Conservation (phyloP, 2,797 vertebrate species). For the Parauchenoglanis punctatus region DNA sequence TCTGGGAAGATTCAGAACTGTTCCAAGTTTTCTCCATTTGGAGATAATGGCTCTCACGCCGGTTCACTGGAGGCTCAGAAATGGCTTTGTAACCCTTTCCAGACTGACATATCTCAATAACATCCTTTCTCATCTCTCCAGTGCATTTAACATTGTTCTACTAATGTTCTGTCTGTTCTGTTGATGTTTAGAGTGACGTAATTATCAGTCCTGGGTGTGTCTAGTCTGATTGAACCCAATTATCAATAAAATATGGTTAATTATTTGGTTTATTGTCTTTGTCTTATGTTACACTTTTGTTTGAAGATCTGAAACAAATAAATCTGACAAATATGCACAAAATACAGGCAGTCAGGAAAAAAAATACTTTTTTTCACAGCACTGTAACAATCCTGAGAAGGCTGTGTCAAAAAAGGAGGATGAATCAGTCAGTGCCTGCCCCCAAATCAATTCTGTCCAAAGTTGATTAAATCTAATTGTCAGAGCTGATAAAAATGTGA, state of each 20-base stretch:
- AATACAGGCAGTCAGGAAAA: background rate
- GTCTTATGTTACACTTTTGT: too few relatives aligned
- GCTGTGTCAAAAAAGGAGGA: background rate
- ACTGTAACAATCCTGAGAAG: background rate
- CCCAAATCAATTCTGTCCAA: slow-evolving; percentile 35
- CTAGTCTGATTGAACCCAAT: background rate
- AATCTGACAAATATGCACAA: background rate
- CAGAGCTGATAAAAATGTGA: slow-evolving; percentile 40
- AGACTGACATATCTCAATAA: background rate
- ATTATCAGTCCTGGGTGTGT: background rate
- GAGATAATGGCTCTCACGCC: background rate
- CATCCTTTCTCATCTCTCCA: background rate
- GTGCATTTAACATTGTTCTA: background rate
- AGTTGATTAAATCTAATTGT: slow-evolving; percentile 29
- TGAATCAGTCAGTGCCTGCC: background rate
- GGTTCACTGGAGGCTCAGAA: background rate
- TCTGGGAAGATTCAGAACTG: background rate
- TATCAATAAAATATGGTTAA: background rate
- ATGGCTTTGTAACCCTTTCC: background rate
- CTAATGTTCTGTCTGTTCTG: background rate
- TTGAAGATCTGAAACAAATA: background rate
- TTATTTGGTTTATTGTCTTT: background rate
- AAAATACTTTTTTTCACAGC: background rate
- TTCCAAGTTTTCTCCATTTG: slow-evolving; percentile 16
- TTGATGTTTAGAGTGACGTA: background rate